A percentile compares a stretch with the other conserved stretches of the same genome.
phyloP scores from a whole-genome alignment of 2,797 vertebrate species.

The Prionace glauca region DNA sequence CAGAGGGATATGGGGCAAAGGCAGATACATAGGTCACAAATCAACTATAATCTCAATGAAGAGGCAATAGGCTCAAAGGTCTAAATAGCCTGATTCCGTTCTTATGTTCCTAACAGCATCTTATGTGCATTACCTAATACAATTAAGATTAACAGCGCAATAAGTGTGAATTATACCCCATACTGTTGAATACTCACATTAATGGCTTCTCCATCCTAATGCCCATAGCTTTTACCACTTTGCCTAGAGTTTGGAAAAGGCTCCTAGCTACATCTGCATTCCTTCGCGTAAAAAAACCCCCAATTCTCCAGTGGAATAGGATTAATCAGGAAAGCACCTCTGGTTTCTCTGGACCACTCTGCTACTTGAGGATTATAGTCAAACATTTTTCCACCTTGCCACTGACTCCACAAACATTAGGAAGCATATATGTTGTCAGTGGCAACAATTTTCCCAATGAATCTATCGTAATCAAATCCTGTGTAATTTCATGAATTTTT shows the following conservation, averaged over 20 bases:
- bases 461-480: background rate
- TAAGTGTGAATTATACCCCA: background rate
- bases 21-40: background rate
- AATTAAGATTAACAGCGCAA: background rate
- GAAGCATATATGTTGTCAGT: background rate
- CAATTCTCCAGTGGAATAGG: slow-evolving; percentile 69
- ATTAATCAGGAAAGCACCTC: slow-evolving; percentile 65
- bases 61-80: background rate
- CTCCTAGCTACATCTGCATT: slow-evolving; percentile 64
- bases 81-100: background rate
- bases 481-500: background rate
- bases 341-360: slow-evolving; percentile 83
- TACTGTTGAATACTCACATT: slow-evolving; percentile 62
- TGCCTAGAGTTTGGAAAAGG: slow-evolving; percentile 69
- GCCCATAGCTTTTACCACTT: slow-evolving; percentile 71
- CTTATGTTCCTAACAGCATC: background rate
- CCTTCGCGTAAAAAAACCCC: slow-evolving; percentile 65
- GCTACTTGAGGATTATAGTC: slow-evolving; percentile 70
- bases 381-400: slow-evolving; percentile 49
- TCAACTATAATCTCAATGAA: background rate
- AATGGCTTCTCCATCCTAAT: slow-evolving; percentile 64
- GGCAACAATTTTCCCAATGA: background rate
- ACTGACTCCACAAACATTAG: background rate
- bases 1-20: background rate
- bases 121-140: background rate